Percentiles rank a stretch among this genome's conserved stretches.
phyloP scores from a whole-genome alignment of 2,113 vertebrate species.

The Rissa tridactyla region DNA sequence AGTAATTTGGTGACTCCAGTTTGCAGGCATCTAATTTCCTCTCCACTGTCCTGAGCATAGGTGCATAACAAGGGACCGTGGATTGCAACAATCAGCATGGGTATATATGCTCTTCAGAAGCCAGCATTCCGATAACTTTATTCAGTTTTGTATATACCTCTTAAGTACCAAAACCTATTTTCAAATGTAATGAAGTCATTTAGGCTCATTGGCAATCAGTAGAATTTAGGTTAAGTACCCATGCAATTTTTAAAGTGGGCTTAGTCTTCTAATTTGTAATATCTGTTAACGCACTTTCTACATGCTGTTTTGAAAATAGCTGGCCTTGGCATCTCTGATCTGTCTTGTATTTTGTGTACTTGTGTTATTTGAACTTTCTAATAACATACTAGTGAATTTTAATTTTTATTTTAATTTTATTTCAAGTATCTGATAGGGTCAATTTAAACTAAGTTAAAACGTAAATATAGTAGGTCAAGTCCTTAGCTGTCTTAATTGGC shows the following conservation, averaged over 20 bases:
- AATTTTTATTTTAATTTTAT: not conserved
- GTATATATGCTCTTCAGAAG: not conserved
- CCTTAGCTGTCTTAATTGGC: not conserved
- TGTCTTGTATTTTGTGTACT: not conserved
- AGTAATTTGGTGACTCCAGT: not conserved
- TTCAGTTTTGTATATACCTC: not conserved
- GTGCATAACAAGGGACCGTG: not conserved
- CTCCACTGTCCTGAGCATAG: not conserved
- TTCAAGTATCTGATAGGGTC: not conserved
- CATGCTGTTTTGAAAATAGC: not conserved
- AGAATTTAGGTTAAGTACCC: not conserved
- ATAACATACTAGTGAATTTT: not conserved
- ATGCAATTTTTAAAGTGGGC: not conserved
- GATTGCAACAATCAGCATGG: not conserved
- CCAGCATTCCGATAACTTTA: not conserved
- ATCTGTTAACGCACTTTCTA: not conserved
- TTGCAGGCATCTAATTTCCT: not conserved
- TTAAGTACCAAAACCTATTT: not conserved
- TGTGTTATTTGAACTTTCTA: not conserved
- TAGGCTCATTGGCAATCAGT: not conserved
- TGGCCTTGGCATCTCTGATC: not conserved
- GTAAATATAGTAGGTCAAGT: not conserved
- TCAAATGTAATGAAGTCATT: not conserved
- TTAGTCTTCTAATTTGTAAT: not conserved
- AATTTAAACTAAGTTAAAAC: not conserved